Evolutionary conservation across 2,888 invertebrate genomes (phyloP).

Genomic region (Patella pellucida): DNA sequence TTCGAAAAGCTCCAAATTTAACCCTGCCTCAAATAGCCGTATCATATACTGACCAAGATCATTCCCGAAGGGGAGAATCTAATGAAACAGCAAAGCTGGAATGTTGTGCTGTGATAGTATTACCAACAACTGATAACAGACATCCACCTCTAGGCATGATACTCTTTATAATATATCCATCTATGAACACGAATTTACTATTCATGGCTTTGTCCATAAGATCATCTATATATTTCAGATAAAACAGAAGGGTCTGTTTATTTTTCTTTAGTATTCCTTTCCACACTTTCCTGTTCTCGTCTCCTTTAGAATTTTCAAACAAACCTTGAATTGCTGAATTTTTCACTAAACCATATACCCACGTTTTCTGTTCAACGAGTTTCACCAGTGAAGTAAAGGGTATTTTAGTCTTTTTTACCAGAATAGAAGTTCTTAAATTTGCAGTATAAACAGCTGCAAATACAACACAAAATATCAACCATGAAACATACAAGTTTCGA

Average conservation of each 20-base stretch:
- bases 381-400: neutral
- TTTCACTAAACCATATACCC: neutral
- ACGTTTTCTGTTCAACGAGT: neutral
- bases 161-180: too few species aligned
- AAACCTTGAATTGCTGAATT: neutral
- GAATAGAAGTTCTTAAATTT: neutral
- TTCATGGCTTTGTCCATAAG: neutral
- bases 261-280: neutral
- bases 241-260: neutral
- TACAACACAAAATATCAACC: conserved; percentile 20
- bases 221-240: neutral
- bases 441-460: conserved; percentile 18
- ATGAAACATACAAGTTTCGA: conserved; percentile 6
- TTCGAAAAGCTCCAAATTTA: neutral
- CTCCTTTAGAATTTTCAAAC: neutral
- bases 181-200: neutral
- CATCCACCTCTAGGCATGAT: neutral
- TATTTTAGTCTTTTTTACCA: neutral
- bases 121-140: neutral
- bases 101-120: neutral
- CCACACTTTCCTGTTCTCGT: neutral
- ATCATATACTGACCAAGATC: neutral
- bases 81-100: neutral
- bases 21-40: neutral
- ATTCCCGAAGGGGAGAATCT: neutral